Conservation (phyloP, 1,140 invertebrate species). For the Drosophila bocqueti region DNA sequence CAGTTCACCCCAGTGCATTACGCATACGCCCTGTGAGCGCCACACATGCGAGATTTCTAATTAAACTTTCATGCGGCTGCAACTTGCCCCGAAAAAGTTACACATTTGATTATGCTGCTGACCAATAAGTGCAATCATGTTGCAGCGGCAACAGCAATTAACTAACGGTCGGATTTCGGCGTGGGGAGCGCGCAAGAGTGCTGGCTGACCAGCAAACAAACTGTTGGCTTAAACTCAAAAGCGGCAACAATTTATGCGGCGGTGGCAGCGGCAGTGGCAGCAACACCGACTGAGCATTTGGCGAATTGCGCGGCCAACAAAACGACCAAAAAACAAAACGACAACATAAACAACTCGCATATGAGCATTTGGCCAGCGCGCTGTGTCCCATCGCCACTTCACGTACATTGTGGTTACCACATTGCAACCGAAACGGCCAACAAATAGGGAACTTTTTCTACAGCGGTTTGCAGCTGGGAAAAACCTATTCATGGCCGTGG, state of each 20-base stretch:
- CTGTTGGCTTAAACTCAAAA: slow-evolving; percentile 82
- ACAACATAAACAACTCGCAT: slow-evolving; percentile 56
- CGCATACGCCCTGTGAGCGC: slow-evolving; percentile 29
- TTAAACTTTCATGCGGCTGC: slow-evolving; percentile 70
- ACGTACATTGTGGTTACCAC: slow-evolving; percentile 52
- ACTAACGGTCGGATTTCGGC: slow-evolving; percentile 43
- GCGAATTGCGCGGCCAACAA: slow-evolving; percentile 36
- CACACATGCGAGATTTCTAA: slow-evolving; percentile 63
- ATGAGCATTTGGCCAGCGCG: slow-evolving; percentile 58
- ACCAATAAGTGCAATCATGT: slow-evolving; percentile 77
- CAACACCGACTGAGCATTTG: slow-evolving; percentile 44
- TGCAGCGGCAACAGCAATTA: slow-evolving; percentile 64
- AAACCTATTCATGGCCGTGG: slow-evolving; percentile 37
- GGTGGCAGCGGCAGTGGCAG: neutral
- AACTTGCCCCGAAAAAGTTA: slow-evolving; percentile 60
- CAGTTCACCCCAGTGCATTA: slow-evolving; percentile 21
- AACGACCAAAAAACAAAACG: slow-evolving; percentile 39
- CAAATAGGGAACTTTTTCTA: slow-evolving; percentile 45
- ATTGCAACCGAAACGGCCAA: slow-evolving; percentile 58
- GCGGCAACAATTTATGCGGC: slow-evolving; percentile 76
- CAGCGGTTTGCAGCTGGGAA: slow-evolving; percentile 36
- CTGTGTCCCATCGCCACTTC: slow-evolving; percentile 33
- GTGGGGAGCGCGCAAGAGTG: slow-evolving; percentile 6
- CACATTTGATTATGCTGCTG: slow-evolving; percentile 77
- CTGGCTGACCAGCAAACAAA: slow-evolving; percentile 77